A percentile compares a stretch with the other conserved stretches of the same genome.
phyloP scores from a whole-genome alignment of 2,797 vertebrate species.

The Arctocebus calabarensis region DNA sequence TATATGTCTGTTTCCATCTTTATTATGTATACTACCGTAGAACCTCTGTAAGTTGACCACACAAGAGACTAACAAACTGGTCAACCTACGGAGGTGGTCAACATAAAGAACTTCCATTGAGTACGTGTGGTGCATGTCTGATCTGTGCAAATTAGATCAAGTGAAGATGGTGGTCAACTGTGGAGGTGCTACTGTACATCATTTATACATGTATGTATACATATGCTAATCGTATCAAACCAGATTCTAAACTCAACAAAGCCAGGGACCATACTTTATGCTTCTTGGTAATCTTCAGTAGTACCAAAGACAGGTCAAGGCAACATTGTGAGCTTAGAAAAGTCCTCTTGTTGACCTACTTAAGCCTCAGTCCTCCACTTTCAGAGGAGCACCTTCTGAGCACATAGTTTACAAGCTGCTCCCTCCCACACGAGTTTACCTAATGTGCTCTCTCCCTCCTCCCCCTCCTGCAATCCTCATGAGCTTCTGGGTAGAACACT shows the following conservation, averaged over 20 bases:
- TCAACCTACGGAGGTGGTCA: too few relatives aligned
- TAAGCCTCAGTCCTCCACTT: not conserved
- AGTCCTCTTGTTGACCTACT: not conserved
- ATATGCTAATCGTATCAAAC: not conserved
- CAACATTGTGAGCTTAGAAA: not conserved
- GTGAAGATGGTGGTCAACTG: too few relatives aligned
- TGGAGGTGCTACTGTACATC: too few relatives aligned
- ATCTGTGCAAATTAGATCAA: too few relatives aligned
- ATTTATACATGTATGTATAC: not conserved
- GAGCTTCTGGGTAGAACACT: constrained; percentile 51
- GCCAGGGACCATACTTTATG: not conserved
- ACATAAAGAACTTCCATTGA: too few relatives aligned
- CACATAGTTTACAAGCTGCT: constrained; percentile 26
- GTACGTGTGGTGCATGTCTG: too few relatives aligned
- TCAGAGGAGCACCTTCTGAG: constrained; percentile 29
- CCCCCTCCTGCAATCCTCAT: not conserved
- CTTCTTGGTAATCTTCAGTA: not conserved
- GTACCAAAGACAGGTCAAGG: not conserved
- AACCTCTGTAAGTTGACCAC: too few relatives aligned
- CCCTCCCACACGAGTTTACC: not conserved
- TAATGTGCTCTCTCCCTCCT: not conserved
- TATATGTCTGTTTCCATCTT: not conserved
- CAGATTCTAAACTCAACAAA: not conserved
- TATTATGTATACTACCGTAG: not conserved
- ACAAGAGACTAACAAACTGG: too few relatives aligned